These are phyloP conservation scores for Drosophila subpulchrella DNA, from an alignment of 1,140 invertebrate genomes.

Conservation along the genomic window DNA sequence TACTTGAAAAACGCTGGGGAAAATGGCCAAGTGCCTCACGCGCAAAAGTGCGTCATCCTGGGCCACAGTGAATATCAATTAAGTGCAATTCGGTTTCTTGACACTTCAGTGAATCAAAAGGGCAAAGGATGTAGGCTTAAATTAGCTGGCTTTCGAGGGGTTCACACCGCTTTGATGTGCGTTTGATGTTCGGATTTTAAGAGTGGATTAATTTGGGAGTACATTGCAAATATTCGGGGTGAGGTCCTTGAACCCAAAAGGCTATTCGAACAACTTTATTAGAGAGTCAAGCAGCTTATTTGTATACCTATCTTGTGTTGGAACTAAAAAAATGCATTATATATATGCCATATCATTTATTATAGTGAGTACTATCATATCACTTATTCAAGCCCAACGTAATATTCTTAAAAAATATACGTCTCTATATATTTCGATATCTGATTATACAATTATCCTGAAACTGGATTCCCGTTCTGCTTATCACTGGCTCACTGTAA, in stretches of 20 bases:
- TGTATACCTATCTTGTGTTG: no score
- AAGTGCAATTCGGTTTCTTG: constrained; percentile 30
- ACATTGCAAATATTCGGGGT: constrained; percentile 2
- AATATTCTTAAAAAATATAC: no score
- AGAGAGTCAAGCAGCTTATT: not conserved
- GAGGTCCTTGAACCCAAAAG: not conserved
- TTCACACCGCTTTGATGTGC: constrained; percentile 22
- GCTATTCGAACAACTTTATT: not conserved
- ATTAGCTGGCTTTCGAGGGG: constrained; percentile 21
- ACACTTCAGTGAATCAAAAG: constrained; percentile 12
- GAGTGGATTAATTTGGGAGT: not conserved
- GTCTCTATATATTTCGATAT: not conserved
- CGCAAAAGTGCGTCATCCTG: constrained; percentile 50
- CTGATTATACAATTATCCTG: not conserved
- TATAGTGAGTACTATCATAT: no score
- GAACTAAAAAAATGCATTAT: no score
- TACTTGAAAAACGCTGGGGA: constrained; percentile 51
- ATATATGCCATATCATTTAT: no score
- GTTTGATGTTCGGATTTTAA: not conserved
- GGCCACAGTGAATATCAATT: constrained; percentile 49
- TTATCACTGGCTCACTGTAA: constrained; percentile 25
- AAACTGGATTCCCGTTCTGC: not conserved
- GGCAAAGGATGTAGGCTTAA: constrained; percentile 8
- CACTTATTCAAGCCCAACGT: no score
- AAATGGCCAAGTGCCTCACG: constrained; percentile 19